phyloP scores from a whole-genome alignment of 1,140 invertebrate species.

The Nilaparvata lugens region DNA sequence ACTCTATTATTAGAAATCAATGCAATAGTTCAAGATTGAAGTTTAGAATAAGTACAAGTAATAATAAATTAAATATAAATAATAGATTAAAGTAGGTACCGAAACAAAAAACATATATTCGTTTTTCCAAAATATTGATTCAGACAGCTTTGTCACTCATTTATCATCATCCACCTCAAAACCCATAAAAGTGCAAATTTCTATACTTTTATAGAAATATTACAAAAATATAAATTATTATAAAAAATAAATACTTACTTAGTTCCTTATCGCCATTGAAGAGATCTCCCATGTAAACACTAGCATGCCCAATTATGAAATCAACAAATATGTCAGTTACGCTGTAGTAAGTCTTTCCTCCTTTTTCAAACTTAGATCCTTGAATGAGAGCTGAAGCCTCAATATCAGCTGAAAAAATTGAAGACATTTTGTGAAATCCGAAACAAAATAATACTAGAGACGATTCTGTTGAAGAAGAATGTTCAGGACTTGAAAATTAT shows the following conservation, averaged over 20 bases:
- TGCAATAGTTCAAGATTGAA: constrained; percentile 45
- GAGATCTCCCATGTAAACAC: constrained; percentile 26
- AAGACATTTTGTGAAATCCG: background rate
- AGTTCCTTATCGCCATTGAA: constrained; percentile 29
- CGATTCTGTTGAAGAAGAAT: background rate
- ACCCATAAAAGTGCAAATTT: too few relatives aligned
- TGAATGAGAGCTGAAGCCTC: constrained; percentile 46
- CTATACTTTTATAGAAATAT: too few relatives aligned
- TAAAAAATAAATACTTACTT: constrained; percentile 21
- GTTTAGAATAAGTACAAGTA: background rate
- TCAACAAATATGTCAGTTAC: constrained; percentile 44
- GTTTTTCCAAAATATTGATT: background rate
- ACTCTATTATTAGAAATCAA: constrained; percentile 54
- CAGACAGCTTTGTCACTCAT: too few relatives aligned
- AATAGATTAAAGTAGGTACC: background rate
- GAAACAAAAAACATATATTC: background rate
- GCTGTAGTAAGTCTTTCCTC: constrained; percentile 42
- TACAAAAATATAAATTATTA: too few relatives aligned
- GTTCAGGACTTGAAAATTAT: too few relatives aligned
- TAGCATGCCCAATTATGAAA: constrained; percentile 24
- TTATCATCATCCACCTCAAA: background rate
- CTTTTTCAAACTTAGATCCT: constrained; percentile 42
- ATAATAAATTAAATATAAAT: background rate
- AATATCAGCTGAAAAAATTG: constrained; percentile 44
- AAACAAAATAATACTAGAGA: too few relatives aligned